Conservation (phyloP, 2,888 invertebrate species). For the Sphecodes monilicornis region DNA sequence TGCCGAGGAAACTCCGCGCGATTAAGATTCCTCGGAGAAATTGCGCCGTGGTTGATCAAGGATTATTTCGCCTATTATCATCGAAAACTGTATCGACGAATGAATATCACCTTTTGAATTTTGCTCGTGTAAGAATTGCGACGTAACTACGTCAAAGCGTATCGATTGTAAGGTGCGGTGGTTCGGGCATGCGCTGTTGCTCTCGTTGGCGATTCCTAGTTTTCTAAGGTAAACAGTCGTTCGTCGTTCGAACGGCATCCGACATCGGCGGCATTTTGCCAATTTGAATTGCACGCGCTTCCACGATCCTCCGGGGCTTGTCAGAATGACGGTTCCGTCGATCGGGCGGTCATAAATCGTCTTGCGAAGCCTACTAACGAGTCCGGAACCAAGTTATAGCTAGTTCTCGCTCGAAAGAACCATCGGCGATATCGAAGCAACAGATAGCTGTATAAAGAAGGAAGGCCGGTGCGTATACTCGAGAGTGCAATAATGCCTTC, state of each 20-base stretch:
- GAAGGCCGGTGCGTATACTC: slow-evolving; percentile 43
- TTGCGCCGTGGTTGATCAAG: background rate
- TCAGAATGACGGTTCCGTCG: background rate
- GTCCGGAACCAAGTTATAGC: slow-evolving; percentile 33
- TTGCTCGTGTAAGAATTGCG: slow-evolving; percentile 73
- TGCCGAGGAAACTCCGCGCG: no score
- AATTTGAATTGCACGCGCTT: slow-evolving; percentile 14
- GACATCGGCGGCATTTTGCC: slow-evolving; percentile 35
- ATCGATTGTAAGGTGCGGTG: slow-evolving; percentile 79
- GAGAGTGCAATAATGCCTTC: slow-evolving; percentile 6
- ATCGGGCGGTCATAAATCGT: slow-evolving; percentile 9
- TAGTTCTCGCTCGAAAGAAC: slow-evolving; percentile 32
- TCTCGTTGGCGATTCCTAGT: slow-evolving; percentile 52
- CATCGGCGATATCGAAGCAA: slow-evolving; percentile 60
- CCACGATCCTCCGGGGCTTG: background rate
- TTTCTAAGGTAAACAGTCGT: slow-evolving; percentile 77
- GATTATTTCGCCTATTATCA: background rate
- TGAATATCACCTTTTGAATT: slow-evolving; percentile 76
- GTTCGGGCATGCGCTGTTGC: slow-evolving; percentile 78
- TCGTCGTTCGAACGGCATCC: slow-evolving; percentile 63
- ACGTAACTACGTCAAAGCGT: slow-evolving; percentile 77
- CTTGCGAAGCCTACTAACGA: background rate
- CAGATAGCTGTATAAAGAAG: slow-evolving; percentile 65
- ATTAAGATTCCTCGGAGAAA: background rate
- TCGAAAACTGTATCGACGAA: slow-evolving; percentile 51